These are phyloP conservation scores for Stomatorhinus ivindoensis DNA, from an alignment of 2,113 vertebrate genomes.

Conservation along the genomic window DNA sequence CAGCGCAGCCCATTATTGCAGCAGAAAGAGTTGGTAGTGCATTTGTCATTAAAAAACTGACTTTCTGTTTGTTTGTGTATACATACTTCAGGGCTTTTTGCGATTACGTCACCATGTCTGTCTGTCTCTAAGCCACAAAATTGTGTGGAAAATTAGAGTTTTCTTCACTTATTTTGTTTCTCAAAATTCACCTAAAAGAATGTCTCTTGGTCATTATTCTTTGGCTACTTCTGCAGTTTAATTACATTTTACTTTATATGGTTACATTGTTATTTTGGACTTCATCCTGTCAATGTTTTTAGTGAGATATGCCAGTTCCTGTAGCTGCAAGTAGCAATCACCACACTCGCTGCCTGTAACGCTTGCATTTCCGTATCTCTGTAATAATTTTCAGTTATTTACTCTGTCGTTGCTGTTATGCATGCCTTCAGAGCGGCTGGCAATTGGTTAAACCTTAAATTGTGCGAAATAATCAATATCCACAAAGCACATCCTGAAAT, in stretches of 20 bases:
- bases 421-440: background rate
- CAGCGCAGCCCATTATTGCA: background rate
- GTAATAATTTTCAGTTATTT: background rate
- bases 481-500: background rate
- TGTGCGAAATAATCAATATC: background rate
- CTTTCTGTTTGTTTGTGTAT: background rate
- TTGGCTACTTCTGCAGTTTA: background rate
- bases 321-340: background rate
- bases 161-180: background rate
- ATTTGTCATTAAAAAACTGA: background rate
- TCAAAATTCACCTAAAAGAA: background rate
- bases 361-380: background rate
- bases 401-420: background rate
- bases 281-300: background rate
- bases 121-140: background rate
- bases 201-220: background rate
- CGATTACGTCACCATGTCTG: background rate
- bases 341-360: background rate
- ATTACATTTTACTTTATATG: background rate
- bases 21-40: background rate
- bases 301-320: background rate
- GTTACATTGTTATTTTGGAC: background rate
- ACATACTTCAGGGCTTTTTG: background rate
- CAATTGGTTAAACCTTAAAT: background rate
- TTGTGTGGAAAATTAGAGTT: background rate